Conservation (phyloP, 2,797 vertebrate genomes). For the Acestrorhynchus altus region DNA sequence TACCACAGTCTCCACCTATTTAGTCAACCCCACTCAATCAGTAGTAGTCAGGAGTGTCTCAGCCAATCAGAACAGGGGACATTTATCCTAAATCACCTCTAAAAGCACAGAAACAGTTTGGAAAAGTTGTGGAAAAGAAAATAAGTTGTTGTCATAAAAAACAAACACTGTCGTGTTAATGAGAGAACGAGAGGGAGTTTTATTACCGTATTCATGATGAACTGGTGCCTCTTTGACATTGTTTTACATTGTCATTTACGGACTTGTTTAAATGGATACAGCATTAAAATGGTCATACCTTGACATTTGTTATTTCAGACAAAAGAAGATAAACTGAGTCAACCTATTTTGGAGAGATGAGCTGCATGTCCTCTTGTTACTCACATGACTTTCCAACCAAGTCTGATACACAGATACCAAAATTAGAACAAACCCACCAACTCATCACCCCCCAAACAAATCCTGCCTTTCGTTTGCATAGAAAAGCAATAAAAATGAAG, state of each 20-base stretch:
- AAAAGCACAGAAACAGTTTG: too few relatives aligned
- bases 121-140: too few relatives aligned
- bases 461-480: constrained; percentile 59
- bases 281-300: constrained; percentile 1
- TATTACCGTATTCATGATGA: constrained; percentile 30
- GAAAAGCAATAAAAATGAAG: constrained; percentile 42
- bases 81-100: too few relatives aligned
- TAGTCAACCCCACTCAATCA: too few relatives aligned
- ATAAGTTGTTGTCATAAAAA: too few relatives aligned
- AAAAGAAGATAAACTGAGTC: neutral
- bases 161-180: neutral
- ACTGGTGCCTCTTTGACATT: constrained; percentile 7
- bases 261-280: constrained; percentile 46
- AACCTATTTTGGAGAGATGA: neutral
- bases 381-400: constrained; percentile 15
- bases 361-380: constrained; percentile 21
- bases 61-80: too few relatives aligned
- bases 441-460: constrained; percentile 8
- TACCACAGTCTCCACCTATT: too few relatives aligned
- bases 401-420: constrained; percentile 12
- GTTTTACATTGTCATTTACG: constrained; percentile 12
- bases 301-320: constrained; percentile 9
- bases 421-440: constrained; percentile 1
- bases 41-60: too few relatives aligned
- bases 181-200: constrained; percentile 19